These are phyloP conservation scores for Andrena praecox DNA, from an alignment of 2,888 invertebrate species.

Conservation along the genomic window DNA sequence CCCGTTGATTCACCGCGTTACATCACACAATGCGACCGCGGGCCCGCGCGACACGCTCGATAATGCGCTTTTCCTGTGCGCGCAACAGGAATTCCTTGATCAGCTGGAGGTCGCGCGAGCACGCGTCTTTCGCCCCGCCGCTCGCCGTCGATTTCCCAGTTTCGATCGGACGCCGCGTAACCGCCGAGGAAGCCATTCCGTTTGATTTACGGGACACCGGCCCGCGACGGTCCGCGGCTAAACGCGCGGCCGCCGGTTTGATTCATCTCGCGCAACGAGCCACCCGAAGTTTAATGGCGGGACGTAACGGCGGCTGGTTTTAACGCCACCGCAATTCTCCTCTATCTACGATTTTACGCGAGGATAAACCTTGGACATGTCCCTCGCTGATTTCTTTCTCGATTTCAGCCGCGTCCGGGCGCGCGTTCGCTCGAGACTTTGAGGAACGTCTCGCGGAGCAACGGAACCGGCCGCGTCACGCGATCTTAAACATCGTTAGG, in stretches of 20 bases:
- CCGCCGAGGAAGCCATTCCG: constrained; percentile 15
- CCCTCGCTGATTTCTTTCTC: too few relatives aligned
- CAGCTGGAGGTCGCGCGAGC: constrained; percentile 21
- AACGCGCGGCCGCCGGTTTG: not conserved
- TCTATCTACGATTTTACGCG: not conserved
- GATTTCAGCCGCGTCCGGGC: too few relatives aligned
- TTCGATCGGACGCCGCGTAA: constrained; percentile 12
- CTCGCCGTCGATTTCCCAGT: constrained; percentile 30
- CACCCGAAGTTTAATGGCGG: constrained; percentile 7
- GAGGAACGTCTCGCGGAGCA: constrained; percentile 9
- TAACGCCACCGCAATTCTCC: not conserved
- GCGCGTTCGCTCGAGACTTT: not conserved
- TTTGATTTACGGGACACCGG: constrained; percentile 18
- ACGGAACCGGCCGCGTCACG: constrained; percentile 38
- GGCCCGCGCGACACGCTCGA: constrained; percentile 39
- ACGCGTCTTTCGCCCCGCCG: not conserved
- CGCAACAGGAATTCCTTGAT: constrained; percentile 65
- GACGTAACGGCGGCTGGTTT: constrained; percentile 1
- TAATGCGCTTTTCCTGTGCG: constrained; percentile 60
- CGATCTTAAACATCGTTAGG: constrained; percentile 43
- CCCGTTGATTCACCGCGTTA: constrained; percentile 69
- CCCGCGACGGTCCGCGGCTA: not conserved
- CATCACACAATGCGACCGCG: constrained; percentile 64
- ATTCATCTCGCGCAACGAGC: constrained; percentile 1
- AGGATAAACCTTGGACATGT: not conserved